Base-by-base conservation (phyloP, 1,140 invertebrate species). In the Drosophila rhopaloa region DNA sequence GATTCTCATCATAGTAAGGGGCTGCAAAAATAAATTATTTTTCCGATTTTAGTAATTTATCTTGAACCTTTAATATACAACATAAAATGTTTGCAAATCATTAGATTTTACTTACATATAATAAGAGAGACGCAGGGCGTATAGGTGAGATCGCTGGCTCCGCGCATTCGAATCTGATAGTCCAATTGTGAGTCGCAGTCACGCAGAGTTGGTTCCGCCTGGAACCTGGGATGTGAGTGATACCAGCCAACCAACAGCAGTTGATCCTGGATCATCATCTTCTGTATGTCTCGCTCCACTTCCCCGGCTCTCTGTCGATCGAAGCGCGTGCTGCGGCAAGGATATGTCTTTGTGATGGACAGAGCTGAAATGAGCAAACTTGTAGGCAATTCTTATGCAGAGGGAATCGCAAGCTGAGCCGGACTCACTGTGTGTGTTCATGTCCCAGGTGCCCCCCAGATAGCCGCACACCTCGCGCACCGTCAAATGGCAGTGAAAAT, bases 131-230 rank as follows among this genome's bases (percentile, higher is more conserved):
- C 95, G 89, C 98, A 98, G 5, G 98, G 98, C 44, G 96, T 96
- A 83, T 99, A 99, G 14, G 95, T 96, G 72, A 96, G 96, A 93
- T 98, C 97, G 63, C 95, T 96, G 6, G 95, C 95, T 1, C 98
- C 98, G 82, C 98, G 97, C 96, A 99, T 97, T 91, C 96, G 96
- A 51, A 99, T 96, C 93, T 99, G 97, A 94, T 98, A 98, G 80
- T 98, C 97, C 59, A 99, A 93, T 92, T 99, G 98, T 71, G 96
- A 95, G 86, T 98, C 97, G 68, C 98, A 96, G 92, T 99, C 98
- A 47, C 97, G 94, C 1, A 98, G 93, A 14, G 97, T 97, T 9
- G 98, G 98, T 70, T 97, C 96, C 9, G 97, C 96, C 72, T 96
- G 95, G 66, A 97, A 96, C 44, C 96, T 95, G 1, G 98, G 97